Base-by-base conservation (phyloP, 2,888 invertebrate species). In the Sturmia bella region DNA sequence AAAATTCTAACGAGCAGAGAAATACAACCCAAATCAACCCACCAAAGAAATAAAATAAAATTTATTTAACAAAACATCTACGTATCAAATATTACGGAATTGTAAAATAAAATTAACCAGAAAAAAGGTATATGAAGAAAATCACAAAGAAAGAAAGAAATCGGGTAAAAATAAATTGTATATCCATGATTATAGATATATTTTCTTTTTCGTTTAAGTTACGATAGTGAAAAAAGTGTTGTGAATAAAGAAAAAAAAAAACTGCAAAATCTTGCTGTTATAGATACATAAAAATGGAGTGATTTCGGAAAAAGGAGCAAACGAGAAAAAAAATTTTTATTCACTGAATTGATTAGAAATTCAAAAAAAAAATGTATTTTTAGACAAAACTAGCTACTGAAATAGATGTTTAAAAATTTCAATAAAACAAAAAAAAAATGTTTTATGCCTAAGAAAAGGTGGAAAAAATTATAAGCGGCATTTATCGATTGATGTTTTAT, bases 401-500 rank as follows among this genome's bases (percentile, higher is more conserved):
- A 27, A 57, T 37, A 61, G 57, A 59, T 52, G 45, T 21, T 21
- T 3, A 3, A 9, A 12, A 56, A 43, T 13, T 24, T 27, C 15
- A 32, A 17, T 43, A 17, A 45, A 68, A 17, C 2, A 63, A 63
- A 27, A 56, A 27, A 56, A 56, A 61, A 6, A 5, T 24, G 56
- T 57, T 32, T 6, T 4, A 24, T 24, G 3, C 1, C 13, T 3
- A 52, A 17, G 6, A 57, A 15, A 57, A 43, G 21, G 19, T 27
- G 24, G n/a, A 32, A 11, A 4, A 37, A 41, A 19, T 77, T 41
- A 56, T 50, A 78, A 57, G 86, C 84, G 82, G 74, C 84, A 83
- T 85, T 80, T 87, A 88, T 88, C 89, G 88, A 88, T 88, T 88
- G 84, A 84, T 84, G 85, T 54, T 48, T 45, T 37, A 12, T 48